A percentile compares a stretch with the other conserved stretches of the same genome.
These are phyloP conservation scores for Thripadectes ignobilis DNA, from an alignment of 2,797 vertebrate species.

Conservation along the genomic window DNA sequence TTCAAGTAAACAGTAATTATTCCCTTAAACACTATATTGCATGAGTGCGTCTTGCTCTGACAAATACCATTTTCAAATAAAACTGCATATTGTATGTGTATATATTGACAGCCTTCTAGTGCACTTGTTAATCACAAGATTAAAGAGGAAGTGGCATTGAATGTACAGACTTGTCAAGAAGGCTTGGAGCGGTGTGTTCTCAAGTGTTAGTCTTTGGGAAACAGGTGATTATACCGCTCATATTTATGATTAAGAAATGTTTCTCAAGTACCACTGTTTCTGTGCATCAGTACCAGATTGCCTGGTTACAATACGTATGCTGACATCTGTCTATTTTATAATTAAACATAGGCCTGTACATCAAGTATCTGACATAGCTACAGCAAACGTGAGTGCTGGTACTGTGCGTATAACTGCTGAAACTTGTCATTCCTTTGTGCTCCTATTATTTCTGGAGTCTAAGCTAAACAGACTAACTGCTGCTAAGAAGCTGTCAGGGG, in stretches of 20 bases:
- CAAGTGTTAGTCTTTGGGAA: conserved; percentile 40
- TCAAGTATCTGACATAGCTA: background rate
- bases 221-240: conserved; percentile 11
- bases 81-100: background rate
- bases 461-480: conserved; percentile 70
- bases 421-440: conserved; percentile 46
- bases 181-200: background rate
- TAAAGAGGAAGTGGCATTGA: background rate
- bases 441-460: conserved; percentile 66
- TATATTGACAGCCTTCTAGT: background rate
- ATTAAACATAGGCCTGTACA: background rate
- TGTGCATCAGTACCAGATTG: background rate
- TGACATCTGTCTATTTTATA: conserved; percentile 1
- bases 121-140: background rate
- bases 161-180: conserved; percentile 21
- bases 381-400: background rate
- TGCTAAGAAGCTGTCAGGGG: conserved; percentile 70
- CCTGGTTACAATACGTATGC: background rate
- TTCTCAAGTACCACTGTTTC: background rate
- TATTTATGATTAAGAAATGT: conserved; percentile 43
- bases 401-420: background rate
- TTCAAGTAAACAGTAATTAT: background rate
- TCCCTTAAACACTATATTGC: background rate
- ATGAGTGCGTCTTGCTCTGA: background rate
- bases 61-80: background rate